These are phyloP conservation scores for Pelobates fuscus DNA, from an alignment of 2,113 vertebrate genomes.

Conservation along the genomic window DNA sequence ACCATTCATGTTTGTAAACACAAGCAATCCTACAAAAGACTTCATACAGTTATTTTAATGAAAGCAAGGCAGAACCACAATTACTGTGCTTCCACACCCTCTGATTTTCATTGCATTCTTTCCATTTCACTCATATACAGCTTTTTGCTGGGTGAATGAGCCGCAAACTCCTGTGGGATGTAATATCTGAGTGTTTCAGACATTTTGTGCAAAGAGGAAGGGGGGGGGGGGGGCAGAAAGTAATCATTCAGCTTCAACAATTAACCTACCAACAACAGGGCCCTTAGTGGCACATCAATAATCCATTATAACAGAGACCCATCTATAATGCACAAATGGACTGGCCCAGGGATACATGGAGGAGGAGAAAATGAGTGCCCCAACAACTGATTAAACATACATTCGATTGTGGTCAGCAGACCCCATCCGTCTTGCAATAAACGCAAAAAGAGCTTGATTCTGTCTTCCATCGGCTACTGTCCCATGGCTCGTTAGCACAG, in stretches of 20 bases:
- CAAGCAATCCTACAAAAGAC: too few species aligned
- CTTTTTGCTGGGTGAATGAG: constrained; percentile 4
- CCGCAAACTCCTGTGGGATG: constrained; percentile 4
- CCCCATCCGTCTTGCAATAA: constrained; percentile 69
- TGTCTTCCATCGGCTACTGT: constrained; percentile 29
- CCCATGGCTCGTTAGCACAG: constrained; percentile 44
- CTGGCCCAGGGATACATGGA: constrained; percentile 40
- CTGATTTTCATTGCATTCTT: too few species aligned
- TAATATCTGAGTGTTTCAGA: constrained; percentile 21
- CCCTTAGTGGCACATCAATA: constrained; percentile 48
- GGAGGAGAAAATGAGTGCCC: constrained; percentile 25
- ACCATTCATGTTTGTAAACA: too few species aligned
- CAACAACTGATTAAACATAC: constrained; percentile 64
- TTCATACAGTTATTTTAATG: too few species aligned
- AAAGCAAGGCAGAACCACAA: too few species aligned
- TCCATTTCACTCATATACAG: too few species aligned
- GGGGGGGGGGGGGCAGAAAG: constrained; percentile 5
- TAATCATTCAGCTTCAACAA: constrained; percentile 39
- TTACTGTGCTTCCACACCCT: too few species aligned
- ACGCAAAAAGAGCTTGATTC: constrained; percentile 51
- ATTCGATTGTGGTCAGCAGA: constrained; percentile 57
- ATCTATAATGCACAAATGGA: constrained; percentile 53
- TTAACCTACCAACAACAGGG: constrained; percentile 27
- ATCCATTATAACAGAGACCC: constrained; percentile 50
- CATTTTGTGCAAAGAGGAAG: constrained; percentile 3